Base-by-base conservation (phyloP, 2,888 invertebrate genomes). In the Nymphalis c-album region DNA sequence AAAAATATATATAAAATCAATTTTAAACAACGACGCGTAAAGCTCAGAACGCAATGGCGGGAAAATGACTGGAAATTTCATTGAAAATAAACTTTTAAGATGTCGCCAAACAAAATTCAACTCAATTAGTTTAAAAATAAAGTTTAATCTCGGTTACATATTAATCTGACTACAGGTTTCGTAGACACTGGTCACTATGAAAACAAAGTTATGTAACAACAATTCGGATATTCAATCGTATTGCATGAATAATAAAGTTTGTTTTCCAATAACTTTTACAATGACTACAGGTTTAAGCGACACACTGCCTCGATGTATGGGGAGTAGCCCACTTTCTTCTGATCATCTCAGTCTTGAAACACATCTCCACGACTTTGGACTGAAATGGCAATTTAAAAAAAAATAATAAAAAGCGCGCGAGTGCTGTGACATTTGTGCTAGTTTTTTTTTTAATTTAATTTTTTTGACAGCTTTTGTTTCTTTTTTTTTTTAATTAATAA, bases 301-400 rank as follows among this genome's bases (percentile, higher is more conserved):
- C 65, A 65, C 53, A 65, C 65, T 60, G 64, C 59, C 53, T 31
- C 65, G 60, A 60, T 66, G 66, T 66, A 85, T 84, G 84, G 82
- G 84, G 83, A 80, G 72, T 77, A 85, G 80, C 83, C 85, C 79
- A 83, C 85, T 85, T 86, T 86, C 86, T 84, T 85, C 68, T 67
- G 72, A 72, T 73, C 75, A 75, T 66, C 60, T 60, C 72, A 73
- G 71, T 73, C 67, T 71, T 68, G 65, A 64, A 40, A 55, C 60
- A 63, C 64, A 69, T 71, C 69, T 53, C 35, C 64, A 67, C 62
- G 57, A 57, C 69, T 64, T 71, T 73, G 51, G 69, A 68, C 72
- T 60, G 61, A 67, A 62, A 71, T 63, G 64, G 31, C 58, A 62
- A 20, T 48, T 67, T 46, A 64, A 53, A 53, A 67, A 67, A 68